Evolutionary conservation across 2,113 vertebrate species (phyloP).

Genomic region (Engystomops pustulosus): DNA sequence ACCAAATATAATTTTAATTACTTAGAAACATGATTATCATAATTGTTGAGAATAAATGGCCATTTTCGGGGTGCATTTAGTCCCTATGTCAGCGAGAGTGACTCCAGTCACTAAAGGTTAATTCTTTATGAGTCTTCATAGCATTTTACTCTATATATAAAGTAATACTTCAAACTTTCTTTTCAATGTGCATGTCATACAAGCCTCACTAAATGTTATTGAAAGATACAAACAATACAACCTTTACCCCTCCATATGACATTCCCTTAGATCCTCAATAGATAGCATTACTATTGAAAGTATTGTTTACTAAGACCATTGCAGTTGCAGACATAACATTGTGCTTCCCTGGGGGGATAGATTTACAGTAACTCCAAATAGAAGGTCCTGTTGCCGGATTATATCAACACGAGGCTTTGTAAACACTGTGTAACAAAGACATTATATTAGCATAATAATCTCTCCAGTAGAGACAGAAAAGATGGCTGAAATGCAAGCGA

Average conservation of each 20-base stretch:
- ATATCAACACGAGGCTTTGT: constrained; percentile 26
- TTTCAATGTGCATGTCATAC: too few species aligned
- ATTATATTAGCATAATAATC: constrained; percentile 11
- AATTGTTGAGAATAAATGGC: too few species aligned
- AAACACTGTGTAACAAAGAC: constrained; percentile 5
- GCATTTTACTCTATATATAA: too few species aligned
- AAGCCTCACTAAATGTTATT: too few species aligned
- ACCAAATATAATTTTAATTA: too few species aligned
- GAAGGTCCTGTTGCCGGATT: not conserved
- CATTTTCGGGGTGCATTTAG: too few species aligned
- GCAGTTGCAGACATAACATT: not conserved
- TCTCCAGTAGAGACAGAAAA: not conserved
- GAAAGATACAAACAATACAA: not conserved
- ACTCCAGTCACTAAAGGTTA: too few species aligned
- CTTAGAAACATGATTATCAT: too few species aligned
- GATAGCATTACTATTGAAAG: not conserved
- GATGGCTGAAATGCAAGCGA: not conserved
- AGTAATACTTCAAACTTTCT: too few species aligned
- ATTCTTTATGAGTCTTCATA: too few species aligned
- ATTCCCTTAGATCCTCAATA: not conserved
- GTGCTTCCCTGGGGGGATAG: not conserved
- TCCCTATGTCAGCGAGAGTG: too few species aligned
- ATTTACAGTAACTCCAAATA: constrained; percentile 16
- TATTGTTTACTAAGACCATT: not conserved
- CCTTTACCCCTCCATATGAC: not conserved